These are phyloP conservation scores for Tonatia bakeri DNA, from an alignment of 2,113 vertebrate species.

Conservation along the genomic window DNA sequence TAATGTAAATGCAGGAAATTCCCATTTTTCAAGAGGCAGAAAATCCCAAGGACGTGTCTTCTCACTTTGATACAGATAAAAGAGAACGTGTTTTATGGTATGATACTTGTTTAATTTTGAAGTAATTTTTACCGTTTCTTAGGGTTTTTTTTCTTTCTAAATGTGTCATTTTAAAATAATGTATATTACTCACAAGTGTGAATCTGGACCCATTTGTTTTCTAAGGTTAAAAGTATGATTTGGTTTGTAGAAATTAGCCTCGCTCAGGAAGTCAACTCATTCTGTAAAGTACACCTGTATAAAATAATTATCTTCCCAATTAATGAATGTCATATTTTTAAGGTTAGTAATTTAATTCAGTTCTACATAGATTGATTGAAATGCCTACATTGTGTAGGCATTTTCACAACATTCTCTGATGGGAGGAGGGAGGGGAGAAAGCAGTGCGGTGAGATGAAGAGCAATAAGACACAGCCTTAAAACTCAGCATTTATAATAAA, in stretches of 20 bases:
- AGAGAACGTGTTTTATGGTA: neutral
- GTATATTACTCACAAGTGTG: neutral
- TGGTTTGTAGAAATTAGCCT: conserved; percentile 34
- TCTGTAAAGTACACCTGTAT: neutral
- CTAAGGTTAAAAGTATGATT: conserved; percentile 1
- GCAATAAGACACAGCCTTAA: neutral
- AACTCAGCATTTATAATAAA: neutral
- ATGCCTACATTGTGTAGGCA: neutral
- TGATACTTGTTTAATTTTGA: conserved; percentile 31
- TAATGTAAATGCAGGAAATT: neutral
- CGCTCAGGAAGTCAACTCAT: neutral
- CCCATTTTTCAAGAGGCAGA: neutral
- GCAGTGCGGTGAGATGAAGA: neutral
- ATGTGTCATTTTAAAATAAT: conserved; percentile 17
- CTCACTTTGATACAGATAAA: neutral
- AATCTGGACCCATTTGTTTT: neutral
- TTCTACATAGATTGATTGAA: neutral
- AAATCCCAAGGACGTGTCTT: neutral
- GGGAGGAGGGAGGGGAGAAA: neutral
- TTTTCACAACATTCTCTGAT: neutral
- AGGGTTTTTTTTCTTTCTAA: neutral
- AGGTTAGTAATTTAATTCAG: neutral
- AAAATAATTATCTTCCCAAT: conserved; percentile 9
- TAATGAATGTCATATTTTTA: neutral
- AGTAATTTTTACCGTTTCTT: conserved; percentile 16